phyloP scores from a whole-genome alignment of 2,797 vertebrate species.

The Sebastes minor region DNA sequence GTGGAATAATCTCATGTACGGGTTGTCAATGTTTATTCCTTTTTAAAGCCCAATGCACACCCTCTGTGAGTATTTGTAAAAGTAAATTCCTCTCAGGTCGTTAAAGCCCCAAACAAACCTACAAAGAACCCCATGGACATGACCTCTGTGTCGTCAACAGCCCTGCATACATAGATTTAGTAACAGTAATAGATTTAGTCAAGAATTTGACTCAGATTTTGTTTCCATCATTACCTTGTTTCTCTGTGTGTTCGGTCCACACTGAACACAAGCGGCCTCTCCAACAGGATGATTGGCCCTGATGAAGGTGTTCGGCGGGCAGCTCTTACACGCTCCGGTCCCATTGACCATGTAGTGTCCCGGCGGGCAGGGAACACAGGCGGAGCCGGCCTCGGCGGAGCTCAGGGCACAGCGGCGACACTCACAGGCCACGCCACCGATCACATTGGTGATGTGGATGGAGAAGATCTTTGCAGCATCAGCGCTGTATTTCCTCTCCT shows the following conservation, averaged over 20 bases:
- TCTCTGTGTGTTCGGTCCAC: constrained; percentile 89
- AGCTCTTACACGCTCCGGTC: constrained; percentile 84
- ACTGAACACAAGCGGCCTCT: constrained; percentile 83
- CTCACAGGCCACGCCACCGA: constrained; percentile 90
- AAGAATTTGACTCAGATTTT: background rate
- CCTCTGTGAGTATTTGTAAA: background rate
- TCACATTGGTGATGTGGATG: constrained; percentile 89
- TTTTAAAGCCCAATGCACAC: too few relatives aligned
- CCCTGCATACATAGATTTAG: background rate
- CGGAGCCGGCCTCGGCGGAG: constrained; percentile 62
- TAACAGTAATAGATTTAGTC: background rate
- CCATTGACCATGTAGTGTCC: constrained; percentile 86
- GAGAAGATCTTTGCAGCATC: constrained; percentile 93
- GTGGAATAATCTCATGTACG: background rate
- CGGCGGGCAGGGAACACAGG: constrained; percentile 89
- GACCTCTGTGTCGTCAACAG: background rate
- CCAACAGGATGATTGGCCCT: constrained; percentile 83
- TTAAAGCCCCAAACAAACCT: background rate
- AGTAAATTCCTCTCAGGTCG: background rate
- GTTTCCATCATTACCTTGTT: constrained; percentile 82
- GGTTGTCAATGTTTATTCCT: background rate
- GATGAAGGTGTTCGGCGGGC: constrained; percentile 86
- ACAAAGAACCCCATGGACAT: background rate
- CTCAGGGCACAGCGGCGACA: constrained; percentile 88
- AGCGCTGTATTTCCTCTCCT: constrained; percentile 87